phyloP scores from a whole-genome alignment of 2,797 vertebrate genomes.

The Danionella dracula region DNA sequence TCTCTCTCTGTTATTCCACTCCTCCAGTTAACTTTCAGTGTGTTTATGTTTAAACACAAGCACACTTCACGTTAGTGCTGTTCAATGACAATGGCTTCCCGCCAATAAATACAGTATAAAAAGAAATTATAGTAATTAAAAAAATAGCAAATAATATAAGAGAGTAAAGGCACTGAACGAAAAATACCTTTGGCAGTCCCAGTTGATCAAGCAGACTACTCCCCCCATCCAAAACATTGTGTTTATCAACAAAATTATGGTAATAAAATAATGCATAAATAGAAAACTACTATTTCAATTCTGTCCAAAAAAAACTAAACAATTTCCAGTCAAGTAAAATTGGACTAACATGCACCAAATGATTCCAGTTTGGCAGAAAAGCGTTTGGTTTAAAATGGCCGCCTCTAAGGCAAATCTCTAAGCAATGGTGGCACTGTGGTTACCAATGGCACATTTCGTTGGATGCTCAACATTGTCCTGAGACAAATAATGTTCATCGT shows the following conservation, averaged over 20 bases:
- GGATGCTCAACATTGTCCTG: neutral
- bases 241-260: slow-evolving; percentile 75
- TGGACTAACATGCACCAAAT: slow-evolving; percentile 83
- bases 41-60: slow-evolving; percentile 34
- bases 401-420: neutral
- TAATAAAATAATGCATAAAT: slow-evolving; percentile 93
- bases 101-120: slow-evolving; percentile 94
- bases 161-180: slow-evolving; percentile 84
- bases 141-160: slow-evolving; percentile 53
- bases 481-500: slow-evolving; percentile 3
- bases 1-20: slow-evolving; percentile 9
- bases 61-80: slow-evolving; percentile 49
- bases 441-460: slow-evolving; percentile 16
- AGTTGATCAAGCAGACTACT: slow-evolving; percentile 72
- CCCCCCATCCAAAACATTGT: slow-evolving; percentile 72
- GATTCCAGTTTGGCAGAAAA: slow-evolving; percentile 96
- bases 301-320: slow-evolving; percentile 79
- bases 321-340: slow-evolving; percentile 98
- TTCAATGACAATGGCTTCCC: slow-evolving; percentile 94
- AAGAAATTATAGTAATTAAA: slow-evolving; percentile 66
- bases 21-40: slow-evolving; percentile 33
- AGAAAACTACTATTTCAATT: slow-evolving; percentile 76
- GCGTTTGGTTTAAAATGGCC: slow-evolving; percentile 20
- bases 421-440: slow-evolving; percentile 19
- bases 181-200: slow-evolving; percentile 83